Base-by-base conservation (phyloP, 2,113 vertebrate genomes). In the Spermophilus dauricus region DNA sequence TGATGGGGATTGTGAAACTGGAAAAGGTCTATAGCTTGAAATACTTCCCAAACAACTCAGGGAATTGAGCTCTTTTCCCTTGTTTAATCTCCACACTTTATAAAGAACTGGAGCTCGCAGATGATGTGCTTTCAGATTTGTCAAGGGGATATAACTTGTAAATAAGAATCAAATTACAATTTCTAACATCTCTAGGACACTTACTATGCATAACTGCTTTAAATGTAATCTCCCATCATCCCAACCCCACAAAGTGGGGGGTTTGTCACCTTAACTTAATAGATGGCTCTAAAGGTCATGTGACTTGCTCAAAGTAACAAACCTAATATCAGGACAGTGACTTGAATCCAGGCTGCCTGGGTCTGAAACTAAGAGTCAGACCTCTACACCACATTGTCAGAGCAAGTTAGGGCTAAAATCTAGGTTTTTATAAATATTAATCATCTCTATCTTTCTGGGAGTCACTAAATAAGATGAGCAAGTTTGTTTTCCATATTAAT, bases 381-480 rank as follows among this genome's bases (percentile, higher is more conserved):
- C 28, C 17, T 96, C 45, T 53, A 14, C 0, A 51, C 58, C 51
- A 51, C 5, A 37, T 16, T 94, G 58, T 85, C 86, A 94, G 53
- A 72, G 6, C 17, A 85, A 32, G 8, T n/a, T 73, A 82, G 34
- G 7, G 22, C 28, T 73, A 80, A 94, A 97, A 77, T 28, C 22
- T 77, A 90, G 16, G 11, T 20, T 98, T 95, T 14, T 26, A 22
- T 63, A 63, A 65, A 12, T 80, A 11, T 26, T 30, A 84, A 48
- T 69, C 37, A 89, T 20, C 5, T 53, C 39, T 78, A 53, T 26
- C 6, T 90, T 42, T 56, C 53, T 81, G 67, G 22, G 13, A 95
- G 37, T 63, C 20, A 77, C 37, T 97, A 65, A 94, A 86, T 75
- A 65, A 94, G 89, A 7, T 20, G 26, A 85, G 13, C 53, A 91